phyloP scores from a whole-genome alignment of 2,888 invertebrate species.

The Panzeria rudis region DNA sequence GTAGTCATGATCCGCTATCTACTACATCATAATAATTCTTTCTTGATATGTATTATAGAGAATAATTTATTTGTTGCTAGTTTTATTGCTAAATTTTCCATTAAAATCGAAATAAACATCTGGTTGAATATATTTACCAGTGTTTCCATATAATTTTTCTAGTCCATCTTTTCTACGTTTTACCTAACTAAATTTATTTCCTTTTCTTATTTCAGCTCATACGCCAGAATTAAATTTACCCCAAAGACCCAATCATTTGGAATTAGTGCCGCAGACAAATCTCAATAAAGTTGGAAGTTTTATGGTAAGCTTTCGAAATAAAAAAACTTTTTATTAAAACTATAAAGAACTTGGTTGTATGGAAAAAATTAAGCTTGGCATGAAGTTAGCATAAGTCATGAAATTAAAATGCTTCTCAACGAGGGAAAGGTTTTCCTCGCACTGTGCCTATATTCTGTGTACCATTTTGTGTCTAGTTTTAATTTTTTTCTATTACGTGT shows the following conservation, averaged over 20 bases:
- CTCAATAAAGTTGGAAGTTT: constrained; percentile 79
- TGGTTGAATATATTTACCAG: constrained; percentile 3
- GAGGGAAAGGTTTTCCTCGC: too few species aligned
- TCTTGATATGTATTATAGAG: neutral
- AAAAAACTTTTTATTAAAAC: constrained; percentile 4
- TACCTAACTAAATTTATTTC: neutral
- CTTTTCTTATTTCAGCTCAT: constrained; percentile 59
- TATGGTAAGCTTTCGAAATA: constrained; percentile 75
- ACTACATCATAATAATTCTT: constrained; percentile 7
- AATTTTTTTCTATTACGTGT: too few species aligned
- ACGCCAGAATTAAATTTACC: constrained; percentile 78
- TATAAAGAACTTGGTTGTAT: too few species aligned
- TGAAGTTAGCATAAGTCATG: too few species aligned
- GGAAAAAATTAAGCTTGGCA: too few species aligned
- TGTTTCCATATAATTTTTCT: constrained; percentile 8
- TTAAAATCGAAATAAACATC: constrained; percentile 42
- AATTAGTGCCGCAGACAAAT: constrained; percentile 82
- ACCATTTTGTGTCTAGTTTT: too few species aligned
- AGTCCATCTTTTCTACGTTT: neutral
- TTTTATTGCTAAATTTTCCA: constrained; percentile 12
- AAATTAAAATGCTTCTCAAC: too few species aligned
- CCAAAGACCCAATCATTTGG: constrained; percentile 83
- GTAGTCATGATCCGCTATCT: neutral
- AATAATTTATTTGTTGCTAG: constrained; percentile 19
- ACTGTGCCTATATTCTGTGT: too few species aligned